Evolutionary conservation across 1,140 invertebrate genomes (phyloP).

Genomic region (Riptortus pedestris): DNA sequence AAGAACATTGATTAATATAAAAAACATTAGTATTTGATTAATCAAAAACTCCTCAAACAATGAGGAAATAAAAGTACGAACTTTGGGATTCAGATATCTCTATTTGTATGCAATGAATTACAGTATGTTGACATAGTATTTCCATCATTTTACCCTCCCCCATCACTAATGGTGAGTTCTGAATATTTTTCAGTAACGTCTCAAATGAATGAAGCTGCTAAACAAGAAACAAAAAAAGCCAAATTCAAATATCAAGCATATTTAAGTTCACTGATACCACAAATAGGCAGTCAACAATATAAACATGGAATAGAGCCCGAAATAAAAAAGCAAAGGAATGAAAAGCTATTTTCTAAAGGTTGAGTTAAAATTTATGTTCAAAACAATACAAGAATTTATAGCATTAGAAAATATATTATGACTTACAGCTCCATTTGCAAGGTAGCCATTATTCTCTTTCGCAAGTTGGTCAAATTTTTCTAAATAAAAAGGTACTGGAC

Average conservation of each 20-base stretch:
- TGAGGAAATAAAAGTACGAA: not conserved
- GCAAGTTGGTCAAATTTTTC: constrained; percentile 42
- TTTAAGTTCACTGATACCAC: not conserved
- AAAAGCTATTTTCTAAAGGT: not conserved
- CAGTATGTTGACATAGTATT: too few species aligned
- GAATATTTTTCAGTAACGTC: too few species aligned
- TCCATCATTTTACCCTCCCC: too few species aligned
- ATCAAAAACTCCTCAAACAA: not conserved
- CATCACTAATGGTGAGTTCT: too few species aligned
- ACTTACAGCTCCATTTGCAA: constrained; percentile 40
- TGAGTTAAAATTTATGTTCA: not conserved
- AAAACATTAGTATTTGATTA: not conserved
- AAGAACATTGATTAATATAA: not conserved
- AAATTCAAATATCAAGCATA: not conserved
- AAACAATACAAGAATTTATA: not conserved
- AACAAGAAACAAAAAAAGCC: not conserved
- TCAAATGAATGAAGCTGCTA: too few species aligned
- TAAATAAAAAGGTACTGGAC: constrained; percentile 43
- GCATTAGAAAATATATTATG: not conserved
- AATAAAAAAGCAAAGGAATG: too few species aligned
- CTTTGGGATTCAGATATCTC: too few species aligned
- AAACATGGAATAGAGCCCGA: not conserved
- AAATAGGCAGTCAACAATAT: not conserved
- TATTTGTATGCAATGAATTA: too few species aligned
- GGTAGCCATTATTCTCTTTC: constrained; percentile 40